Percentiles rank a stretch among this genome's conserved stretches.
Evolutionary conservation across 1,140 invertebrate genomes (phyloP).

Genomic region (Eueides isabella): DNA sequence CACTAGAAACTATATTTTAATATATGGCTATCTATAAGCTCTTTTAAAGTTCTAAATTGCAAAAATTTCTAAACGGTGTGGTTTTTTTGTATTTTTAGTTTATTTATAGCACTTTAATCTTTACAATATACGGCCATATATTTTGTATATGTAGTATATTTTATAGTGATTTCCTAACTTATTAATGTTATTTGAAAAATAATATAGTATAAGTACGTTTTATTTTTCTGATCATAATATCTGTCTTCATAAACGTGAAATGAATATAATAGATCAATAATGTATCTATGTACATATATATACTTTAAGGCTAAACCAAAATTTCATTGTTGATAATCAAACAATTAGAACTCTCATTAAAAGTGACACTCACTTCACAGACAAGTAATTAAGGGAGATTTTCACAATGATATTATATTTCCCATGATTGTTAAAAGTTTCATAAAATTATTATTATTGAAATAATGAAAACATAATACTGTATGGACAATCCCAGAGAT

Average conservation of each 20-base stretch:
- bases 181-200: too few relatives aligned
- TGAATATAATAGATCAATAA: neutral
- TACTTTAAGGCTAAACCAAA: conserved; percentile 17
- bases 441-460: neutral
- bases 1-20: conserved; percentile 8
- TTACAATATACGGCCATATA: too few relatives aligned
- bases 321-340: conserved; percentile 22
- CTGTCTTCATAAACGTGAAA: neutral
- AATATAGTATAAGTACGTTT: too few relatives aligned
- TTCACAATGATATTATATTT: conserved; percentile 57
- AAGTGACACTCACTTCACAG: conserved; percentile 55
- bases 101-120: neutral
- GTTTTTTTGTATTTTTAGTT: neutral
- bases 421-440: conserved; percentile 36
- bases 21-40: conserved; percentile 9
- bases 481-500: too few relatives aligned
- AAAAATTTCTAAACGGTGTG: neutral
- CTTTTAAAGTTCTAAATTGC: neutral
- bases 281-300: neutral
- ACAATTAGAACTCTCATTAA: conserved; percentile 49
- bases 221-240: too few relatives aligned
- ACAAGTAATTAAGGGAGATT: conserved; percentile 48
- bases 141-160: too few relatives aligned
- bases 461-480: too few relatives aligned
- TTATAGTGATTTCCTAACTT: too few relatives aligned